Evolutionary conservation across 2,888 invertebrate genomes (phyloP), one percentile per base, ranked within the genome.

Genomic region (Pediacus dermestoides): DNA sequence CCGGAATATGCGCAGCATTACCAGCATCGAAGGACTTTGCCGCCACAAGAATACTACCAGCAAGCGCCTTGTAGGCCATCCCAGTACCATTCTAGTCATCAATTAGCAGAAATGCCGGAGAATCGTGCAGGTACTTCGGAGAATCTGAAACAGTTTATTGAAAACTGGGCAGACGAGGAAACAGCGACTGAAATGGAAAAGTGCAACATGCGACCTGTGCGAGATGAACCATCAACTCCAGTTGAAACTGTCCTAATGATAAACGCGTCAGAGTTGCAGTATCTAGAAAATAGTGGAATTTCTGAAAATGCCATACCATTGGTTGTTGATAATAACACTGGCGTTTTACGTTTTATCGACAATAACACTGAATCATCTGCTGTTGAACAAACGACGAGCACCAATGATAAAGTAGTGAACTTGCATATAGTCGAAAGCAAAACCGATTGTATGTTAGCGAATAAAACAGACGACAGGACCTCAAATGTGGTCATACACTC

Each of bases 81-180:
- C 4, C 60, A 58, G 35, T 58, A 58, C 34, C 23, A 23, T 23
- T n/a, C 23, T 13, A n/a, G n/a, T n/a, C n/a, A n/a, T n/a, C n/a
- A n/a, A n/a, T n/a, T n/a, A n/a, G n/a, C n/a, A n/a, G 65, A 65
- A 25, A 47, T 57, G n/a, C 15, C 50, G n/a, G 55, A 58, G 31
- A 55, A 48, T 30, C 37, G 55, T 4, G 53, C 50, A 4, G 44
- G 50, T 1, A 56, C 59, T 21, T 50, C 63, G 15, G 60, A 60
- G 33, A 62, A 53, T 34, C 48, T 68, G 3, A 64, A 66, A 34
- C 63, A 65, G 18, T 68, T 58, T 36, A 48, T 68, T 21, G 68
- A 68, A 39, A 67, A 58, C 28, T 67, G 67, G 67, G 64, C 62
- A 0, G 68, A 67, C 26, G 67, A 66, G 36, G 64, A 66, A 9